Base-by-base conservation (phyloP, 2,888 invertebrate genomes). In the Smittia sp. region DNA sequence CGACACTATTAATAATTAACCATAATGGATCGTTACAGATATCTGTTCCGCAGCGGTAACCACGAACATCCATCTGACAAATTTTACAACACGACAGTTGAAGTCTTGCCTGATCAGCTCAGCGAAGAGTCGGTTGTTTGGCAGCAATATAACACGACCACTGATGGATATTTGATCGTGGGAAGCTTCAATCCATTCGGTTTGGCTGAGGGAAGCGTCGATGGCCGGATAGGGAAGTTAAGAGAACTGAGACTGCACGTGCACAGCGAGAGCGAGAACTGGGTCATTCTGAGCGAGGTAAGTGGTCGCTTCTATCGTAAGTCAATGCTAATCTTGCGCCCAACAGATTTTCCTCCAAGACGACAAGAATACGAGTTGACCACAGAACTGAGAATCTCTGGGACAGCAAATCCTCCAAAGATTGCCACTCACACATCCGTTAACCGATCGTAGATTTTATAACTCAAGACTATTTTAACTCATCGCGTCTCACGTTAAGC, bases 251-350 rank as follows among this genome's bases (percentile, higher is more conserved):
- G 95, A 66, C 84, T 97, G n/a, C 88, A 87, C 75, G 90, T 95
- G 18, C 90, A 90, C 76, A 87, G 87, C 75, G 89, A 92, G 78
- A 93, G 92, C 80, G 89, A 89, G 76, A 92, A 91, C 81, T 96
- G 96, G 96, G 93, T 91, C 6, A 90, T 96, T 77, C 85, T 97
- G 62, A 96, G 94, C 79, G 96, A 97, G 87, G 94, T 94, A 81
- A 85, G 84, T 78, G 3, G 58, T 20, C 6, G 3, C 32, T 32
- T 32, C n/a, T n/a, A n/a, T n/a, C 15, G 4, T 58, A 9, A 58
- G 18, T 9, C 52, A n/a, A 52, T 52, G n/a, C 7, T 52, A 6
- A 52, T 22, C 58, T 58, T 58, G 20, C 54, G 18, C 13, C 22
- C n/a, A 20, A 38, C 39, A 72, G 72, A 72, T 72, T 62, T 72